Evolutionary conservation across 2,888 invertebrate species (phyloP).

Genomic region (Elgonia sp.): DNA sequence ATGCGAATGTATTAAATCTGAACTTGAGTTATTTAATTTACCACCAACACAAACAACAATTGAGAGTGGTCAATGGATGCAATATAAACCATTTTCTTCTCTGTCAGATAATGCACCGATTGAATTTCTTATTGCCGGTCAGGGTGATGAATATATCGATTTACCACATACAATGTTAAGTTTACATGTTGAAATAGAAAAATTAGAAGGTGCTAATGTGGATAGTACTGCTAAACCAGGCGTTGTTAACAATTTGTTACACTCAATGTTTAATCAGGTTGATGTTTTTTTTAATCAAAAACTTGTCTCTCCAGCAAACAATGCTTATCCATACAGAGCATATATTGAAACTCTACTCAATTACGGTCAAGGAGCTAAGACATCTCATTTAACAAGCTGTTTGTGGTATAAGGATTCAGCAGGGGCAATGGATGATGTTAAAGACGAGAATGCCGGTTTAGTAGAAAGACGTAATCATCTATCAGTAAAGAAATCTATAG

Average conservation of each 20-base stretch:
- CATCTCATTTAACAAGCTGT: constrained; percentile 71
- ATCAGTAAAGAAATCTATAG: neutral
- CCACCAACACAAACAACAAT: constrained; percentile 79
- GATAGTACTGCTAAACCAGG: neutral
- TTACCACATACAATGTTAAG: constrained; percentile 77
- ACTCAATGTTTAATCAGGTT: constrained; percentile 77
- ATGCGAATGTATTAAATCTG: constrained; percentile 34
- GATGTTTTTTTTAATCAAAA: constrained; percentile 80
- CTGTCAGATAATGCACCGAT: constrained; percentile 77
- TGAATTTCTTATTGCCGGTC: constrained; percentile 78
- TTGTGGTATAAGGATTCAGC: constrained; percentile 63
- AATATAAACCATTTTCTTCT: constrained; percentile 78
- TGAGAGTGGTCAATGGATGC: constrained; percentile 74
- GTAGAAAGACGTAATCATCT: neutral
- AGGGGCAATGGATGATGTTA: constrained; percentile 36
- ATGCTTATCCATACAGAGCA: constrained; percentile 78
- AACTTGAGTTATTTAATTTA: constrained; percentile 78
- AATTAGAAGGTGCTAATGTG: neutral
- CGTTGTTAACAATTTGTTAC: constrained; percentile 34
- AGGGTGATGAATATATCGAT: constrained; percentile 78
- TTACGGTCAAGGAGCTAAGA: constrained; percentile 73
- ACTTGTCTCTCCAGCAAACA: constrained; percentile 77
- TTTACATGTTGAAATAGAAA: constrained; percentile 54
- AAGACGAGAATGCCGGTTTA: neutral
- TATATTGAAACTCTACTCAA: constrained; percentile 79